Conservation (phyloP, 2,113 vertebrate genomes). For the Pseudorectes ferrugineus region DNA sequence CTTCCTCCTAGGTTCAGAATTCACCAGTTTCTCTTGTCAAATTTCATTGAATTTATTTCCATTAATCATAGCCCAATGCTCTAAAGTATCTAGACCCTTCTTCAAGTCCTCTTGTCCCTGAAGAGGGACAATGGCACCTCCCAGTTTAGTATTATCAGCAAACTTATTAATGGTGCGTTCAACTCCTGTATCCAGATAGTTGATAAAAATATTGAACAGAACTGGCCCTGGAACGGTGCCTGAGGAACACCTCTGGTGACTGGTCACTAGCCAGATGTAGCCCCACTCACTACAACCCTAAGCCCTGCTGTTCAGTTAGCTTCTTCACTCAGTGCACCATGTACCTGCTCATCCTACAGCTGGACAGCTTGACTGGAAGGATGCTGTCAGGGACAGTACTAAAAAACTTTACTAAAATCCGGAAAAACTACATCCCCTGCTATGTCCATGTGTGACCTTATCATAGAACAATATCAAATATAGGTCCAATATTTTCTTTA, state of each 20-base stretch:
- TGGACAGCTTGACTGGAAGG: background rate
- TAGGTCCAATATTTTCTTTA: background rate
- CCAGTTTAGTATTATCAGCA: background rate
- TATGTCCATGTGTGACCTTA: background rate
- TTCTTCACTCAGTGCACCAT: background rate
- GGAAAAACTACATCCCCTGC: fast-evolving
- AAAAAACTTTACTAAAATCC: background rate
- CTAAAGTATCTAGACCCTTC: background rate
- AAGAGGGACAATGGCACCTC: background rate
- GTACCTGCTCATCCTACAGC: background rate
- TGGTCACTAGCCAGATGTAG: background rate
- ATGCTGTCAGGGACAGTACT: background rate
- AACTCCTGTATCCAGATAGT: background rate
- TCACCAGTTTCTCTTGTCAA: background rate
- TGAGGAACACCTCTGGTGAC: background rate
- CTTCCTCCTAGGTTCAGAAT: background rate
- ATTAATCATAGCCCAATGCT: background rate
- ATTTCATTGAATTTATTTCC: background rate
- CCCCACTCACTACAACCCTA: background rate
- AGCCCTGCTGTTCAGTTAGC: background rate
- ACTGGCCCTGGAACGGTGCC: background rate
- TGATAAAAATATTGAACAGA: background rate
- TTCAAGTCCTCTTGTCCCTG: background rate
- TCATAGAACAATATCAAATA: background rate
- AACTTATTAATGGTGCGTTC: background rate